Evolutionary conservation across 2,888 invertebrate genomes (phyloP).

Genomic region (Ligdia adustata): DNA sequence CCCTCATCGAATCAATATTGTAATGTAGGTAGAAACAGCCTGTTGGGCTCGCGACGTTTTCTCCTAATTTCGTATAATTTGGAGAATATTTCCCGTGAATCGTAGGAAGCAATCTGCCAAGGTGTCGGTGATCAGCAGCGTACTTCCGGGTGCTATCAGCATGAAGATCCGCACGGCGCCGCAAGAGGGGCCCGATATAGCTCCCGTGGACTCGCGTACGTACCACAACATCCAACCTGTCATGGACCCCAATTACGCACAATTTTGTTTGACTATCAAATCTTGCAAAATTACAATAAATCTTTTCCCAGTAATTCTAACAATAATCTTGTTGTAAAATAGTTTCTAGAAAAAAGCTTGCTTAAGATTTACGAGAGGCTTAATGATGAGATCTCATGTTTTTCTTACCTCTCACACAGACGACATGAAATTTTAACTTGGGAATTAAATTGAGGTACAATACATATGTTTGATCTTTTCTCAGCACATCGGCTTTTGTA

Average conservation of each 20-base stretch:
- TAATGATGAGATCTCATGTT: too few relatives aligned
- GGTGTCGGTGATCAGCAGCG: constrained; percentile 77
- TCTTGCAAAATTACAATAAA: too few relatives aligned
- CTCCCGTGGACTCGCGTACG: constrained; percentile 81
- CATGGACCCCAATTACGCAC: constrained; percentile 36
- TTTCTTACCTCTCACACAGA: too few relatives aligned
- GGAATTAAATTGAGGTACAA: too few relatives aligned
- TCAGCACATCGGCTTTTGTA: too few relatives aligned
- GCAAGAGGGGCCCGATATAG: constrained; percentile 84
- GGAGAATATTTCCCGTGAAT: constrained; percentile 49
- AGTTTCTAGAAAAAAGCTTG: too few relatives aligned
- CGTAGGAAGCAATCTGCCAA: constrained; percentile 56
- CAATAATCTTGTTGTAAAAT: too few relatives aligned
- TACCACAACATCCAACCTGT: constrained; percentile 41
- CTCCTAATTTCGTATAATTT: constrained; percentile 51
- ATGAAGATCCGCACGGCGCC: constrained; percentile 79
- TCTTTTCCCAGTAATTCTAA: too few relatives aligned
- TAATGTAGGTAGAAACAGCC: constrained; percentile 69
- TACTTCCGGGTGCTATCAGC: constrained; percentile 71
- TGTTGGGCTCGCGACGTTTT: constrained; percentile 68
- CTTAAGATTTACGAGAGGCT: too few relatives aligned
- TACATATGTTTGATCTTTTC: too few relatives aligned
- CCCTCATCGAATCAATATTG: constrained; percentile 72
- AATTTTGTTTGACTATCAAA: constrained; percentile 18
- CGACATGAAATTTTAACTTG: too few relatives aligned